Percentiles rank a stretch among this genome's conserved stretches.
These are phyloP conservation scores for Cynopterus brachyotis DNA, from an alignment of 2,113 vertebrate species.

Conservation along the genomic window DNA sequence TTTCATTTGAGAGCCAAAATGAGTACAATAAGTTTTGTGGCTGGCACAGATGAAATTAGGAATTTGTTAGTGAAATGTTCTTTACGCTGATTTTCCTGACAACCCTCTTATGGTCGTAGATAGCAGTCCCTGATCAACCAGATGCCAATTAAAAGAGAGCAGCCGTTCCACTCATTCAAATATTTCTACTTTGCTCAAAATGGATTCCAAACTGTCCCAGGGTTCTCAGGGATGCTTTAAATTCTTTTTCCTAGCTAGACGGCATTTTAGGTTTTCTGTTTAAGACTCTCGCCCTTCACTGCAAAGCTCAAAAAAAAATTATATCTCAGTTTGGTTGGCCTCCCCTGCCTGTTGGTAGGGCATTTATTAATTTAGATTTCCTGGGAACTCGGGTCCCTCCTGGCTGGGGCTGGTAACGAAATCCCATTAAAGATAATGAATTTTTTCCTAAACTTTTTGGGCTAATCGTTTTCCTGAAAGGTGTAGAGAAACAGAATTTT, in stretches of 20 bases:
- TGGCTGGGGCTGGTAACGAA: constrained; percentile 51
- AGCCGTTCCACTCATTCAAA: constrained; percentile 57
- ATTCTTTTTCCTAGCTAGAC: constrained; percentile 38
- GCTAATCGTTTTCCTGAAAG: constrained; percentile 65
- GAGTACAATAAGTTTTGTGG: constrained; percentile 45
- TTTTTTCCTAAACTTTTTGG: constrained; percentile 69
- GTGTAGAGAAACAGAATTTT: constrained; percentile 58
- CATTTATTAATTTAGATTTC: constrained; percentile 77
- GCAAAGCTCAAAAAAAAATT: constrained; percentile 57
- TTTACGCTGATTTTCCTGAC: constrained; percentile 41
- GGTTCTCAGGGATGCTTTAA: constrained; percentile 43
- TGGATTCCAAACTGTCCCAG: constrained; percentile 62
- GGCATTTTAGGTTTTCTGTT: constrained; percentile 50
- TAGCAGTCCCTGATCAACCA: constrained; percentile 57
- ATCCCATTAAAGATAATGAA: constrained; percentile 77
- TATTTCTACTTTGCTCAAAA: constrained; percentile 64
- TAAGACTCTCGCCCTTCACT: constrained; percentile 14
- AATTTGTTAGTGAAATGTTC: constrained; percentile 55
- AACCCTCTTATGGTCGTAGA: constrained; percentile 46
- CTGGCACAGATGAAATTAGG: constrained; percentile 61
- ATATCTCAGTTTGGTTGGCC: neutral
- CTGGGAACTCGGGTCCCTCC: constrained; percentile 66
- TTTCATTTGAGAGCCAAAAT: constrained; percentile 60
- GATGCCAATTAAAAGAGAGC: constrained; percentile 60
- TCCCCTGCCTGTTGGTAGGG: constrained; percentile 3